Conservation (phyloP, 1,140 invertebrate species). For the Nymphalis io region DNA sequence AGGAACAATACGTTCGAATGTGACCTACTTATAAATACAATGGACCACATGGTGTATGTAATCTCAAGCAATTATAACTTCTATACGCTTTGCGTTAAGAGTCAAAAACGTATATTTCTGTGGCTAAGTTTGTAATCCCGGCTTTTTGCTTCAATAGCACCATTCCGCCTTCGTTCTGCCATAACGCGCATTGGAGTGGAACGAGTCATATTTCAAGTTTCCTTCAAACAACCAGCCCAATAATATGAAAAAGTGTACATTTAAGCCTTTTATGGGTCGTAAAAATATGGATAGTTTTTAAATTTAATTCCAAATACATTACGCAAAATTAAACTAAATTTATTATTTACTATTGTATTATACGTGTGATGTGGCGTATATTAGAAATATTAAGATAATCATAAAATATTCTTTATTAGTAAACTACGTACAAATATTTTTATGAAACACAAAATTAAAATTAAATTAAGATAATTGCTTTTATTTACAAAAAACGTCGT, state of each 20-base stretch:
- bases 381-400: no score
- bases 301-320: background rate
- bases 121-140: conserved; percentile 22
- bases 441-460: no score
- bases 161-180: conserved; percentile 27
- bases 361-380: no score
- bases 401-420: no score
- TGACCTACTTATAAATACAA: conserved; percentile 29
- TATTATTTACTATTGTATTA: no score
- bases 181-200: conserved; percentile 30
- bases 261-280: conserved; percentile 16
- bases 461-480: no score
- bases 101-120: conserved; percentile 12
- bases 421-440: no score
- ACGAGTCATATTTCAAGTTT: conserved; percentile 30
- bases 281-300: background rate
- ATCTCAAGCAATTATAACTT: background rate
- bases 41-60: background rate
- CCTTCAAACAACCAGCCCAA: conserved; percentile 22
- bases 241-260: conserved; percentile 17
- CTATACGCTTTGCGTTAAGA: background rate
- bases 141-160: conserved; percentile 32
- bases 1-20: conserved; percentile 27
- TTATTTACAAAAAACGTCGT: no score
- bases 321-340: no score